A percentile compares a stretch with the other conserved stretches of the same genome.
phyloP scores from a whole-genome alignment of 2,888 invertebrate genomes.

The Drosophila birchii region DNA sequence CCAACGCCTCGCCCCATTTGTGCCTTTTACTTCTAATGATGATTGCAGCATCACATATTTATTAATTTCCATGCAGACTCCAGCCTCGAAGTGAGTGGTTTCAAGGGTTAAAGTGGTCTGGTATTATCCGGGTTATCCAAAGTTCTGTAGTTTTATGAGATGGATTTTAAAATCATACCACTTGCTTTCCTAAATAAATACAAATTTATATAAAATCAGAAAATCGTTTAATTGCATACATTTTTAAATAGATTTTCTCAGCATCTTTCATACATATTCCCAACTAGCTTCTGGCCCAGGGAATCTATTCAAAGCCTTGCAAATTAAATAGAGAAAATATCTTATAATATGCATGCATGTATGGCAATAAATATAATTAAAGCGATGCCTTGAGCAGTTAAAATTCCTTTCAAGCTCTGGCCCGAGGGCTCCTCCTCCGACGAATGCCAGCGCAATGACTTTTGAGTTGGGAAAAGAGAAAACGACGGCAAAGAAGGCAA shows the following conservation, averaged over 20 bases:
- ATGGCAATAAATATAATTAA: conserved; percentile 40
- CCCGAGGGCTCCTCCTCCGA: conserved; percentile 20
- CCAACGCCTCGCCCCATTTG: conserved; percentile 29
- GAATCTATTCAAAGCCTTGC: neutral
- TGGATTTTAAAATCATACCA: neutral
- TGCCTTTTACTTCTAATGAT: conserved; percentile 52
- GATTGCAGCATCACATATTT: conserved; percentile 66
- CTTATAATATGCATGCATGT: conserved; percentile 5
- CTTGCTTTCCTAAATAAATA: neutral
- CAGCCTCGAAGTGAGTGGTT: neutral
- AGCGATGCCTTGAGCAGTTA: conserved; percentile 10
- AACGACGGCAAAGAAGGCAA: neutral
- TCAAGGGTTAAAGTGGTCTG: neutral
- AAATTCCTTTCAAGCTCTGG: conserved; percentile 18
- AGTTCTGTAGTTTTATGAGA: neutral
- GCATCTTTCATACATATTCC: neutral
- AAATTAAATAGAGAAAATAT: conserved; percentile 1
- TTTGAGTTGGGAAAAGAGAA: conserved; percentile 24
- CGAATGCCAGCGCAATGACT: conserved; percentile 1
- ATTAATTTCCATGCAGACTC: conserved; percentile 39
- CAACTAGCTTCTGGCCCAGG: neutral
- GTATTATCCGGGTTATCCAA: too few species aligned
- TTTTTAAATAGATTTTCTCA: neutral
- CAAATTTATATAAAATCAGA: neutral
- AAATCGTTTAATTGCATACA: neutral